Conservation (phyloP, 2,797 vertebrate species). For the Sebastes minor region DNA sequence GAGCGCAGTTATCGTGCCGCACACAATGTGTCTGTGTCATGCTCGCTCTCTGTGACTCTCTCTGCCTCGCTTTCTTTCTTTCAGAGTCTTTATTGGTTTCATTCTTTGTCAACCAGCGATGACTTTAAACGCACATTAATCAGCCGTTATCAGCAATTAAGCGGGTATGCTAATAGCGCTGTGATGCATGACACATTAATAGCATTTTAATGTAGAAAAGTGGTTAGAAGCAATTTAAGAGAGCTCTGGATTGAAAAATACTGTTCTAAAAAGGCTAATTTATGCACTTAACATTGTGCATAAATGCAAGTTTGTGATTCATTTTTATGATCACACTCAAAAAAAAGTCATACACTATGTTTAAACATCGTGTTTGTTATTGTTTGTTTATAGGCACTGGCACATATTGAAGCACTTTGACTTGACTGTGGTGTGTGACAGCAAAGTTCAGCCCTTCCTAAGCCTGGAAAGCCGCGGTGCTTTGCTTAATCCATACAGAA, state of each 20-base stretch:
- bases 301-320: background rate
- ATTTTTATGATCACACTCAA: background rate
- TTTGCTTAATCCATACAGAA: slow-evolving; percentile 71
- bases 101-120: slow-evolving; percentile 14
- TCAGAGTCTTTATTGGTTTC: slow-evolving; percentile 10
- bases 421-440: slow-evolving; percentile 38
- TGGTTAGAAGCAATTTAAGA: slow-evolving; percentile 5
- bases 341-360: background rate
- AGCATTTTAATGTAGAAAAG: slow-evolving; percentile 39
- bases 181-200: slow-evolving; percentile 31
- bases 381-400: slow-evolving; percentile 29
- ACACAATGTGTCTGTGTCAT: slow-evolving; percentile 16
- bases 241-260: background rate
- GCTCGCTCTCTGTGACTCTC: slow-evolving; percentile 4
- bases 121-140: slow-evolving; percentile 48
- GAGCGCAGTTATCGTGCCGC: slow-evolving; percentile 42
- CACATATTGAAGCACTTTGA: slow-evolving; percentile 42
- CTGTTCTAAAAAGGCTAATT: background rate
- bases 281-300: background rate
- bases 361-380: slow-evolving; percentile 4
- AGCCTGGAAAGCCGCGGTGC: slow-evolving; percentile 54
- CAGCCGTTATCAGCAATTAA: slow-evolving; percentile 57
- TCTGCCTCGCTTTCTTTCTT: slow-evolving; percentile 1
- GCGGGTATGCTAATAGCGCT: slow-evolving; percentile 30
- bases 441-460: slow-evolving; percentile 46